Evolutionary conservation across 2,797 vertebrate species (phyloP).

Genomic region (Centroberyx gerrardi): DNA sequence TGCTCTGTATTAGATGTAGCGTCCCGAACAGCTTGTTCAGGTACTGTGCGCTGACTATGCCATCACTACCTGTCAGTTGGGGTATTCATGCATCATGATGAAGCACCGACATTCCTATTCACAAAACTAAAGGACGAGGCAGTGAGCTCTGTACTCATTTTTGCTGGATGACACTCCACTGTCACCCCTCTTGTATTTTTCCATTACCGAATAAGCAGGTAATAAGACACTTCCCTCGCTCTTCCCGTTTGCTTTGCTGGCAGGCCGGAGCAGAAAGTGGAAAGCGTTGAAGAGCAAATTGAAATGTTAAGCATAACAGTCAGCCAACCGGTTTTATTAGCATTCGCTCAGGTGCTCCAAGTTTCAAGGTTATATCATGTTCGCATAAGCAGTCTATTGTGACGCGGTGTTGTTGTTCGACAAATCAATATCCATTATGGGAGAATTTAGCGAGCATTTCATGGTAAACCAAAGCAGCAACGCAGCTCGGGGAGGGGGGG

Average conservation of each 20-base stretch:
- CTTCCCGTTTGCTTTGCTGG: conserved; percentile 49
- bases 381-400: conserved; percentile 46
- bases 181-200: conserved; percentile 43
- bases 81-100: conserved; percentile 22
- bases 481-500: not conserved
- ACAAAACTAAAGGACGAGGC: not conserved
- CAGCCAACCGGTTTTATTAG: conserved; percentile 53
- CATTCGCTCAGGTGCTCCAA: conserved; percentile 28
- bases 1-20: conserved; percentile 24
- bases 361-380: conserved; percentile 48
- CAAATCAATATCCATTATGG: conserved; percentile 74
- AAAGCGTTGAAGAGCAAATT: conserved; percentile 59
- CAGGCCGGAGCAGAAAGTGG: conserved; percentile 16
- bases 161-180: conserved; percentile 33
- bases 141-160: conserved; percentile 11
- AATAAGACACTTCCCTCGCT: conserved; percentile 56
- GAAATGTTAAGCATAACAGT: conserved; percentile 64
- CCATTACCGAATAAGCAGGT: conserved; percentile 62
- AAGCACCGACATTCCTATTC: conserved; percentile 15
- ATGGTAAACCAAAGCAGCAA: conserved; percentile 35
- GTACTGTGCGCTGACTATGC: conserved; percentile 27
- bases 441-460: conserved; percentile 54
- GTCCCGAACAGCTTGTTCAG: conserved; percentile 19
- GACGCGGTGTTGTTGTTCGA: conserved; percentile 68
- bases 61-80: conserved; percentile 40